Evolutionary conservation across 2,113 vertebrate genomes (phyloP).

Genomic region (Peromyscus maniculatus): DNA sequence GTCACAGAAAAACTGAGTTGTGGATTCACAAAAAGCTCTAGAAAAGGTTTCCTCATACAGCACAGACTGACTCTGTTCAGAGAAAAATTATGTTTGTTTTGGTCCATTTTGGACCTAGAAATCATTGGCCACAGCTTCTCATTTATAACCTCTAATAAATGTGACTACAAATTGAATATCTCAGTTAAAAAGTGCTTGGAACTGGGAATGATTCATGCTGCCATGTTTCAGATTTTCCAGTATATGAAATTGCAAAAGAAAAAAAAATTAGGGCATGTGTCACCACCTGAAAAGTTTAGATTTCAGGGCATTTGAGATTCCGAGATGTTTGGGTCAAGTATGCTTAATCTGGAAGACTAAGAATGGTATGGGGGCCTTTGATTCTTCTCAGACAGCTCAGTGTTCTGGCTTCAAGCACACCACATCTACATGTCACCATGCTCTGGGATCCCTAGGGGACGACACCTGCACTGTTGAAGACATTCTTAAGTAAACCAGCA

Average conservation of each 20-base stretch:
- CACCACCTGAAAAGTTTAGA: not conserved
- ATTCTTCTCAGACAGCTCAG: not conserved
- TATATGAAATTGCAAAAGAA: not conserved
- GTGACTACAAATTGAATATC: not conserved
- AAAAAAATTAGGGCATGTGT: not conserved
- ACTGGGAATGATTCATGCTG: not conserved
- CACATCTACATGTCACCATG: not conserved
- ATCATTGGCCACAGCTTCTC: not conserved
- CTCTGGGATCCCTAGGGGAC: not conserved
- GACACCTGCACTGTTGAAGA: not conserved
- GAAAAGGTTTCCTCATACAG: not conserved
- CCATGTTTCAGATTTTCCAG: not conserved
- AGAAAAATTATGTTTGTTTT: not conserved
- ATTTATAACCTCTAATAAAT: not conserved
- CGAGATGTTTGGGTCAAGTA: too few species aligned
- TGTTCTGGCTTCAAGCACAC: too few species aligned
- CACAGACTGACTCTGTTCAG: not conserved
- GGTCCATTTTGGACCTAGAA: not conserved
- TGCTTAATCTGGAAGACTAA: not conserved
- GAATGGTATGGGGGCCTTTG: not conserved
- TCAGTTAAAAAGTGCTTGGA: not conserved
- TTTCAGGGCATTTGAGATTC: not conserved
- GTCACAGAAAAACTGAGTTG: not conserved
- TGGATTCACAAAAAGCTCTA: fast-evolving
- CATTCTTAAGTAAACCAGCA: not conserved